phyloP scores from a whole-genome alignment of 2,888 invertebrate species.

The Rhamnusium bicolor region DNA sequence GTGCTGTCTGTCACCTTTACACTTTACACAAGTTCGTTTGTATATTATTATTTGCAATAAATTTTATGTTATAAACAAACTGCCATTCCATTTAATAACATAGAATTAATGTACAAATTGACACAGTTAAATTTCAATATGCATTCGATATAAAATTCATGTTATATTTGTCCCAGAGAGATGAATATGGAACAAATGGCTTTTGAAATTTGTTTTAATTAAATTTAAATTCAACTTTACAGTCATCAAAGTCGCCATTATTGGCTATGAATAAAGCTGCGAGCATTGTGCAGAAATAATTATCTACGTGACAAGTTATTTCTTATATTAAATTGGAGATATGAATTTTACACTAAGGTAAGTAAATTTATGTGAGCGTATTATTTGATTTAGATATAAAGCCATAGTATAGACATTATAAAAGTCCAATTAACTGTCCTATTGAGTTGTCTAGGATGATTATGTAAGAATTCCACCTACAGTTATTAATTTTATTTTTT shows the following conservation, averaged over 20 bases:
- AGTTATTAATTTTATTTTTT: too few species aligned
- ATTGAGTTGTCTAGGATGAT: too few species aligned
- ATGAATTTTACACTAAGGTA: background rate
- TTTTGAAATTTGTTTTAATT: conserved; percentile 13
- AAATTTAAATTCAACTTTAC: conserved; percentile 24
- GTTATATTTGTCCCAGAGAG: background rate
- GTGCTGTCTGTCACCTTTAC: background rate
- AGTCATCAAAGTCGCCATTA: background rate
- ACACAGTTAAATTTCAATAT: background rate
- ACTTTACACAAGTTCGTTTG: background rate
- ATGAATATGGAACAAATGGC: background rate
- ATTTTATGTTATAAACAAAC: background rate
- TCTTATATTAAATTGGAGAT: too few species aligned
- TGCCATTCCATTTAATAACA: background rate
- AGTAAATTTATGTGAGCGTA: too few species aligned
- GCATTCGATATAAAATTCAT: background rate
- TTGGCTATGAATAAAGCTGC: background rate
- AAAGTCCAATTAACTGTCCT: too few species aligned
- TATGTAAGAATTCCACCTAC: too few species aligned
- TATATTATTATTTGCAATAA: too few species aligned
- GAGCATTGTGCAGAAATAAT: background rate
- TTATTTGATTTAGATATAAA: too few species aligned
- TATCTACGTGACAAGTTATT: too few species aligned
- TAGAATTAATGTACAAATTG: background rate
- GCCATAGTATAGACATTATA: too few species aligned